These are phyloP conservation scores for Rotaria socialis DNA, from an alignment of 2,888 invertebrate genomes.

Conservation along the genomic window DNA sequence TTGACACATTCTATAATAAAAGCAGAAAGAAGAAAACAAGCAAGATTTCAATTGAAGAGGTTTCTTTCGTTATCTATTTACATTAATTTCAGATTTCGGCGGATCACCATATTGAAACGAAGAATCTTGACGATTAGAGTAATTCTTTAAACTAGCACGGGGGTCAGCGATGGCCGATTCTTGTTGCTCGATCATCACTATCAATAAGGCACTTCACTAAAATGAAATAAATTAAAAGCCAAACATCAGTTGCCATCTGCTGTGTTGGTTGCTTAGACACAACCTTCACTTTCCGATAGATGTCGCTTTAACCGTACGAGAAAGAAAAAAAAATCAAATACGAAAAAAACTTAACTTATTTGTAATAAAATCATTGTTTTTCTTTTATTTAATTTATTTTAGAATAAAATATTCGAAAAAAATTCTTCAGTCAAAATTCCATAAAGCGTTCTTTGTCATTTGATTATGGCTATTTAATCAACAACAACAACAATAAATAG, in stretches of 20 bases:
- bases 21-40: background rate
- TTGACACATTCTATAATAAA: background rate
- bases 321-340: too few relatives aligned
- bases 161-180: background rate
- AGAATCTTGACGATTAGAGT: background rate
- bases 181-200: background rate
- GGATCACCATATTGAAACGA: slow-evolving; percentile 20
- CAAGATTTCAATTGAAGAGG: background rate
- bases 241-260: background rate
- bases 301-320: background rate
- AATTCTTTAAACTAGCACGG: background rate
- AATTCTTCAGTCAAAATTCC: background rate
- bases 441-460: slow-evolving; percentile 18
- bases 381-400: background rate
- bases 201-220: background rate
- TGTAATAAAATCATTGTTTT: background rate
- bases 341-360: too few relatives aligned
- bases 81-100: background rate
- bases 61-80: background rate
- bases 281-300: background rate
- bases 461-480: background rate
- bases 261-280: background rate
- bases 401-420: background rate
- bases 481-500: background rate
- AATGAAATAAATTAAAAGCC: background rate